A percentile compares a stretch with the other conserved stretches of the same genome.
These are phyloP conservation scores for Oligia strigilis DNA, from an alignment of 2,888 invertebrate species.

Conservation along the genomic window DNA sequence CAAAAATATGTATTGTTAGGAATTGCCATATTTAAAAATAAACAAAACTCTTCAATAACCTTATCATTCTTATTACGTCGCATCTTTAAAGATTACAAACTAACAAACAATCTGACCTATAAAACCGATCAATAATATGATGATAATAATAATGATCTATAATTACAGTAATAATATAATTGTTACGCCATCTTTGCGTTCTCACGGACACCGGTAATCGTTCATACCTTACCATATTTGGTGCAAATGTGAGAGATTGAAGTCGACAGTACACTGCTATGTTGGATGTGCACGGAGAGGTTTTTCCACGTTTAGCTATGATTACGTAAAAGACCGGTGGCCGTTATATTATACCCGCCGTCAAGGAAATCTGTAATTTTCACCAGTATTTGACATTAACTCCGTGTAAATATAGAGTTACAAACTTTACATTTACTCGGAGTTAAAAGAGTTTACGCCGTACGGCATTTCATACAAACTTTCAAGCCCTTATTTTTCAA, in stretches of 20 bases:
- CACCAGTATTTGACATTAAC: too few relatives aligned
- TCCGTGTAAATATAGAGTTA: too few relatives aligned
- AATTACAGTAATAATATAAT: conserved; percentile 57
- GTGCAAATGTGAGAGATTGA: conserved; percentile 50
- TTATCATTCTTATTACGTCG: neutral
- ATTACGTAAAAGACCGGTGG: too few relatives aligned
- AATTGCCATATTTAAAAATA: neutral
- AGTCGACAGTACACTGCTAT: neutral
- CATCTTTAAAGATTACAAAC: conserved; percentile 31
- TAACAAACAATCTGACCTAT: conserved; percentile 47
- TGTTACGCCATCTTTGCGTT: conserved; percentile 42
- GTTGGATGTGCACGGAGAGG: neutral
- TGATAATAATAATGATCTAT: conserved; percentile 53
- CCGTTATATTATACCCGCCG: too few relatives aligned
- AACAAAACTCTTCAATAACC: neutral
- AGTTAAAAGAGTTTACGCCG: too few relatives aligned
- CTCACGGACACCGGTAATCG: conserved; percentile 54
- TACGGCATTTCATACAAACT: too few relatives aligned
- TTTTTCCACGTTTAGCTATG: neutral
- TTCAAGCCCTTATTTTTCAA: too few relatives aligned
- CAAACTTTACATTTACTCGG: too few relatives aligned
- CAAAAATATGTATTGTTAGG: too few relatives aligned
- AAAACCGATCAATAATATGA: conserved; percentile 42
- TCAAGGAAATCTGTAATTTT: too few relatives aligned
- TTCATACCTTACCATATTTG: conserved; percentile 55